Percentiles rank a stretch among this genome's conserved stretches.
Conservation (phyloP, 2,888 invertebrate genomes). For the Meganola albula region DNA sequence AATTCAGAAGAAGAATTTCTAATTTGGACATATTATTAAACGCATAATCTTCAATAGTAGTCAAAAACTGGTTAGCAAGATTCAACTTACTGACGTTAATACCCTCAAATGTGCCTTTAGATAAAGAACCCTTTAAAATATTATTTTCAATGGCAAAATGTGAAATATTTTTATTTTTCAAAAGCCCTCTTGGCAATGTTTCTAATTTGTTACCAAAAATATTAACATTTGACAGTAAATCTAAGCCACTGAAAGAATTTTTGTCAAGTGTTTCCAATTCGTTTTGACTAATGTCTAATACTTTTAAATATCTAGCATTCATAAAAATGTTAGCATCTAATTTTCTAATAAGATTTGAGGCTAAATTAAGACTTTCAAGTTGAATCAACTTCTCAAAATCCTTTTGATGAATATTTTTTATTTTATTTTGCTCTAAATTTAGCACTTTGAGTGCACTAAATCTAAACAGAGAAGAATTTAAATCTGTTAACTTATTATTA, state of each 20-base stretch:
- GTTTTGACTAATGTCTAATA: slow-evolving; percentile 42
- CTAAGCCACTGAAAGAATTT: slow-evolving; percentile 30
- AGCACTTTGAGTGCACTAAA: slow-evolving; percentile 39
- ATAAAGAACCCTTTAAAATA: slow-evolving; percentile 37
- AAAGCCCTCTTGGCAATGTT: slow-evolving; percentile 38
- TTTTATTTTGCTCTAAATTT: slow-evolving; percentile 40
- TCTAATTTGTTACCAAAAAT: slow-evolving; percentile 46
- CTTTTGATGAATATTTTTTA: slow-evolving; percentile 28
- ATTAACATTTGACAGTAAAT: slow-evolving; percentile 30
- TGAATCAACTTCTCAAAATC: slow-evolving; percentile 40
- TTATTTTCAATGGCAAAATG: slow-evolving; percentile 41
- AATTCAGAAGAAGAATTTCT: slow-evolving; percentile 36
- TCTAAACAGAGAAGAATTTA: slow-evolving; percentile 45
- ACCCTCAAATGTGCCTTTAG: slow-evolving; percentile 49
- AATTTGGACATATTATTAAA: slow-evolving; percentile 41
- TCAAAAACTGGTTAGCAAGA: slow-evolving; percentile 42
- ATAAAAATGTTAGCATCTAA: slow-evolving; percentile 36
- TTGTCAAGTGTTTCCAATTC: slow-evolving; percentile 32
- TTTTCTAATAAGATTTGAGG: slow-evolving; percentile 35
- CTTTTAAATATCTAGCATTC: slow-evolving; percentile 27
- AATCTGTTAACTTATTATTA: slow-evolving; percentile 39
- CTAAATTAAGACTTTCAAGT: slow-evolving; percentile 37
- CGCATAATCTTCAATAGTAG: slow-evolving; percentile 43
- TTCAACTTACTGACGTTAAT: slow-evolving; percentile 36
- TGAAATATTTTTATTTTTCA: slow-evolving; percentile 39